Evolutionary conservation across 2,888 invertebrate genomes (phyloP).

Genomic region (Epinotia nisella): DNA sequence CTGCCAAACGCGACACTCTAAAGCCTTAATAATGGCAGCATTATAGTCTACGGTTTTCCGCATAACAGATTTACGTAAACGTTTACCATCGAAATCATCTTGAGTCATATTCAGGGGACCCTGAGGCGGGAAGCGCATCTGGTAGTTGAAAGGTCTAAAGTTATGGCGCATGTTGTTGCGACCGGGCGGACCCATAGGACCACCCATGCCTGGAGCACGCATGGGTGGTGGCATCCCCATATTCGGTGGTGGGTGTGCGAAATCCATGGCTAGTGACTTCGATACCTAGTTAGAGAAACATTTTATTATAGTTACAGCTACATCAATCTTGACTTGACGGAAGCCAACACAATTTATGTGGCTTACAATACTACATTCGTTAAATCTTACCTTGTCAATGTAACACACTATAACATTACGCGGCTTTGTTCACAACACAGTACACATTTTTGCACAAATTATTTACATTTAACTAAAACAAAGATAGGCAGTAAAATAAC

Average conservation of each 20-base stretch:
- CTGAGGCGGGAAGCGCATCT: constrained; percentile 81
- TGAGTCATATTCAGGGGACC: constrained; percentile 89
- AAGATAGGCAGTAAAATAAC: constrained; percentile 55
- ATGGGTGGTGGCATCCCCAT: constrained; percentile 75
- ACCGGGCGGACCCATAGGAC: constrained; percentile 66
- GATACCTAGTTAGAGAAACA: constrained; percentile 80
- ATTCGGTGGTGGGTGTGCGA: constrained; percentile 79
- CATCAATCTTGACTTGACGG: constrained; percentile 13
- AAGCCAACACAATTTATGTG: constrained; percentile 30
- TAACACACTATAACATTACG: constrained; percentile 73
- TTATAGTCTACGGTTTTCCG: constrained; percentile 99
- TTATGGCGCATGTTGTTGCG: constrained; percentile 80
- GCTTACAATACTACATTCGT: constrained; percentile 42
- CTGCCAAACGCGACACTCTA: constrained; percentile 98
- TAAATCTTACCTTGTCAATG: constrained; percentile 71
- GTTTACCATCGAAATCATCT: constrained; percentile 98
- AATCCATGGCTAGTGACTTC: constrained; percentile 78
- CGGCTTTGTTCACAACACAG: constrained; percentile 59
- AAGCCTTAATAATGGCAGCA: constrained; percentile 95
- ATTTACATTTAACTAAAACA: constrained; percentile 59
- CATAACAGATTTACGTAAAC: constrained; percentile 97
- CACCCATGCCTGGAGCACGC: constrained; percentile 59
- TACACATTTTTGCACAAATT: constrained; percentile 57
- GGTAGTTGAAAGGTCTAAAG: constrained; percentile 80
- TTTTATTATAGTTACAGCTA: constrained; percentile 59